Conservation (phyloP, 2,113 vertebrate species). For the Scortum barcoo region DNA sequence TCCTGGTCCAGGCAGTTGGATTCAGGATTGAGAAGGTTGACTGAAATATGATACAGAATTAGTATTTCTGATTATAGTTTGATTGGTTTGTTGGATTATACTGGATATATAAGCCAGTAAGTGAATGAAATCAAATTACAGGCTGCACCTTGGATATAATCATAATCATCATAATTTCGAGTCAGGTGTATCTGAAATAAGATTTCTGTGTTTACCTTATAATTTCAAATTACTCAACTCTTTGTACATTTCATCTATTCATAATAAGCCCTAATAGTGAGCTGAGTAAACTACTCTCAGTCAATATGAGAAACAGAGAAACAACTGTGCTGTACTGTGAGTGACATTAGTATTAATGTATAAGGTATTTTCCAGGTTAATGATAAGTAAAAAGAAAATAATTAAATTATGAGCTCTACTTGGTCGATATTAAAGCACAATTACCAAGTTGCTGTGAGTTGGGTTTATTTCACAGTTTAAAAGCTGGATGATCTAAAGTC, state of each 20-base stretch:
- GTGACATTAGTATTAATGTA: too few relatives aligned
- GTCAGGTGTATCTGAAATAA: constrained; percentile 22
- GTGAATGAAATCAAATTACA: constrained; percentile 23
- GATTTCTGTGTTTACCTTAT: constrained; percentile 33
- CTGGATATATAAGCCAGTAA: constrained; percentile 4
- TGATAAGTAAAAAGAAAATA: neutral
- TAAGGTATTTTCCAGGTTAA: too few relatives aligned
- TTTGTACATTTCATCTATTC: constrained; percentile 2
- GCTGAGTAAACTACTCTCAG: neutral
- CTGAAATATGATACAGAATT: neutral
- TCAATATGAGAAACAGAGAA: neutral
- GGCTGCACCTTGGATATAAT: constrained; percentile 8
- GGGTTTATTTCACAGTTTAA: neutral
- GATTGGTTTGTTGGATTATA: neutral
- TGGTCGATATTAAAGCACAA: neutral
- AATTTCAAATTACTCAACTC: constrained; percentile 24
- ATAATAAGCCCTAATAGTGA: neutral
- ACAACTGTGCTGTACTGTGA: neutral
- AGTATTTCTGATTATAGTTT: neutral
- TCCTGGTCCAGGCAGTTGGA: neutral
- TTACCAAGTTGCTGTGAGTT: neutral
- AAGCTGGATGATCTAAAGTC: constrained; percentile 8
- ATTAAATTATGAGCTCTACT: neutral
- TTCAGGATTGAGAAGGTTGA: neutral
- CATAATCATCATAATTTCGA: neutral